Percentiles rank a stretch among this genome's conserved stretches.
These are phyloP conservation scores for Haemorhous mexicanus DNA, from an alignment of 2,113 vertebrate species.

Conservation along the genomic window DNA sequence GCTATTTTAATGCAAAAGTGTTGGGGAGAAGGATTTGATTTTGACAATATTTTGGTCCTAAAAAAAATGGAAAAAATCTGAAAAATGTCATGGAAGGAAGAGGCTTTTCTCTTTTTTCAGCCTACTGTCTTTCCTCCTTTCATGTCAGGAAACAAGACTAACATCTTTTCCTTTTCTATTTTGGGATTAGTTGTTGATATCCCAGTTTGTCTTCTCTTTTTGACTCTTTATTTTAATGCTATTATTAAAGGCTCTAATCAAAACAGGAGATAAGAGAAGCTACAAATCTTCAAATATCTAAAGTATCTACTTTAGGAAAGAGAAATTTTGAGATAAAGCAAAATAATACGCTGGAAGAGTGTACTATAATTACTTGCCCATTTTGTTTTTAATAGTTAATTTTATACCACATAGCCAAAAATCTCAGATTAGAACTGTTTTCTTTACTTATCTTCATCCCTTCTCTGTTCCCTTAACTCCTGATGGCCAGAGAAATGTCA, in stretches of 20 bases:
- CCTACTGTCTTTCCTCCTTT: not conserved
- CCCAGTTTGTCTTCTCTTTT: not conserved
- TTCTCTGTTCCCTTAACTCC: not conserved
- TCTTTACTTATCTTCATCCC: not conserved
- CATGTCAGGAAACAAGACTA: not conserved
- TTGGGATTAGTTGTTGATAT: not conserved
- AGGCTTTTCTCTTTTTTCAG: not conserved
- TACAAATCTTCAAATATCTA: not conserved
- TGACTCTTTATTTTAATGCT: not conserved
- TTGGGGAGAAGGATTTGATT: not conserved
- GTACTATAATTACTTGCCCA: not conserved
- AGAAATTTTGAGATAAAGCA: not conserved
- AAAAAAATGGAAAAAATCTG: not conserved
- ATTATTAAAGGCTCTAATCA: not conserved
- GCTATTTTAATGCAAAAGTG: not conserved
- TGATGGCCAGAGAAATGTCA: not conserved
- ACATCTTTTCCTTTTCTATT: constrained; percentile 11
- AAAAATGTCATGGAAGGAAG: not conserved
- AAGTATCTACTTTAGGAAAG: not conserved
- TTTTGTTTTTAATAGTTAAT: not conserved
- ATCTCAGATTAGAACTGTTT: not conserved
- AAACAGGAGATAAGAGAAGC: constrained; percentile 21
- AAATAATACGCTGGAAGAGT: not conserved
- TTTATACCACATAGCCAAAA: not conserved
- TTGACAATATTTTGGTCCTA: not conserved